Percentiles rank a stretch among this genome's conserved stretches.
These are phyloP conservation scores for Chaetogeoica ovagalla DNA, from an alignment of 2,888 invertebrate species.

Conservation along the genomic window DNA sequence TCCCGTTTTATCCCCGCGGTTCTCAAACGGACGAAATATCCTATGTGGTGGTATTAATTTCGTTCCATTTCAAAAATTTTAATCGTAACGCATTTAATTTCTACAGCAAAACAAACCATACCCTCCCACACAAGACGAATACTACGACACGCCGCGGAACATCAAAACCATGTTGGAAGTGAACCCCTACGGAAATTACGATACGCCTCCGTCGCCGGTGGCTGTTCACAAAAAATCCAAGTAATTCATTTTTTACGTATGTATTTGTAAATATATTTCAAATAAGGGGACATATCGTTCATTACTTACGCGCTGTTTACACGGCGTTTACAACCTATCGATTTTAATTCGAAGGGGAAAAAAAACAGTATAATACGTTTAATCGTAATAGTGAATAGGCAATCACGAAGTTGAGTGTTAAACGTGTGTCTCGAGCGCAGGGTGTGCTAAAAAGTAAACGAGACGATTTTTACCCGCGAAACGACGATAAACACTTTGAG, in stretches of 20 bases:
- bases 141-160: conserved; percentile 58
- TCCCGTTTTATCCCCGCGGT: background rate
- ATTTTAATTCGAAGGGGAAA: background rate
- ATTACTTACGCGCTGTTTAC: background rate
- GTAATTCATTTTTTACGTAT: conserved; percentile 13
- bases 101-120: conserved; percentile 65
- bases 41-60: background rate
- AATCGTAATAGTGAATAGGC: no score
- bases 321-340: background rate
- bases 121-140: conserved; percentile 55
- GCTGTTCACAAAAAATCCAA: conserved; percentile 50
- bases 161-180: conserved; percentile 62
- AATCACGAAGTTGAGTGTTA: background rate
- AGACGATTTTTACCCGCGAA: no score
- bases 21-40: background rate
- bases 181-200: conserved; percentile 62
- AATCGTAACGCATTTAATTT: conserved; percentile 7
- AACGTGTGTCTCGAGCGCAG: no score
- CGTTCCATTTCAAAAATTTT: conserved; percentile 2
- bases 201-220: conserved; percentile 64
- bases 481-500: background rate
- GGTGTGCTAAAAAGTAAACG: no score
- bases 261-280: conserved; percentile 2
- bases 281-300: background rate
- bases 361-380: background rate